Percentiles rank a stretch among this genome's conserved stretches.
These are phyloP conservation scores for Brassicogethes aeneus DNA, from an alignment of 2,888 invertebrate genomes.

Conservation along the genomic window DNA sequence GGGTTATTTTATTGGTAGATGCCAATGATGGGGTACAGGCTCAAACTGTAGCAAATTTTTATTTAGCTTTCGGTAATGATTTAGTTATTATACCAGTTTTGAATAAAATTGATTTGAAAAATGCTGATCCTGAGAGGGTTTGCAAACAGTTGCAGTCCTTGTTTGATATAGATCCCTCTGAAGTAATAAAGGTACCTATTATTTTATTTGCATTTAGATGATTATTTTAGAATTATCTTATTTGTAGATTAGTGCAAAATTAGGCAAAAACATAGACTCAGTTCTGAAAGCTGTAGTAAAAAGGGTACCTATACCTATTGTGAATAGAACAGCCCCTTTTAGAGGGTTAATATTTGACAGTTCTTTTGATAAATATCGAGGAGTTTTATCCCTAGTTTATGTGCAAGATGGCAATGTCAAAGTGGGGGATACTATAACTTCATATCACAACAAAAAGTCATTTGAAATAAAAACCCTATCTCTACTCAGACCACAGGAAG, in stretches of 20 bases:
- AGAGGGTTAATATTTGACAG: constrained; percentile 86
- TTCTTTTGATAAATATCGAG: constrained; percentile 85
- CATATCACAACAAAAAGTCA: constrained; percentile 58
- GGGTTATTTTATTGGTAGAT: constrained; percentile 89
- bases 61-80: constrained; percentile 76
- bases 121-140: constrained; percentile 79
- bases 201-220: constrained; percentile 1
- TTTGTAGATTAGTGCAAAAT: constrained; percentile 75
- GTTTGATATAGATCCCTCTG: constrained; percentile 68
- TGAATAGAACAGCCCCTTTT: constrained; percentile 51
- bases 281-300: constrained; percentile 72
- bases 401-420: constrained; percentile 67
- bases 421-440: constrained; percentile 68
- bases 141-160: constrained; percentile 67
- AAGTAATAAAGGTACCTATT: constrained; percentile 59
- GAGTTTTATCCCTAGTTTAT: constrained; percentile 68
- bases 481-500: constrained; percentile 70
- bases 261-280: constrained; percentile 72
- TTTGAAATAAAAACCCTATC: constrained; percentile 75
- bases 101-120: constrained; percentile 93
- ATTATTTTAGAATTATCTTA: constrained; percentile 4
- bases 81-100: constrained; percentile 82
- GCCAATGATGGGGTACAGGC: constrained; percentile 95
- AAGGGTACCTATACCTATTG: constrained; percentile 66
- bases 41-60: constrained; percentile 96